These are phyloP conservation scores for Garra rufa DNA, from an alignment of 2,113 vertebrate species.

Conservation along the genomic window DNA sequence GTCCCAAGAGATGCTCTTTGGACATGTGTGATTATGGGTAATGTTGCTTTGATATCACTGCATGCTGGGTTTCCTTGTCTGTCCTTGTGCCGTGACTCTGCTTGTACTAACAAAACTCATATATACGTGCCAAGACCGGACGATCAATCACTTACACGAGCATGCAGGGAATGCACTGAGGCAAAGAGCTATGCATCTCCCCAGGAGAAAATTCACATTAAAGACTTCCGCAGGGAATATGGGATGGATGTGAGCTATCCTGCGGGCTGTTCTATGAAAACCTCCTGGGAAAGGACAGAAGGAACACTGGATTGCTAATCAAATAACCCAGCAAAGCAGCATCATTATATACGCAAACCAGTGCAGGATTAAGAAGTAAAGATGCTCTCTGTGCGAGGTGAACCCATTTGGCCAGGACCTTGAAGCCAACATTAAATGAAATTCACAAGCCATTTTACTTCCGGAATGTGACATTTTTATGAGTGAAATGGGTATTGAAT, in stretches of 20 bases:
- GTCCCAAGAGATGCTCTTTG: slow-evolving; percentile 10
- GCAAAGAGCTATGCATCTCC: neutral
- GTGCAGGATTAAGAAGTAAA: neutral
- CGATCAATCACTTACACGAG: neutral
- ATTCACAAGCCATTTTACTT: neutral
- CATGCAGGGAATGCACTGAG: neutral
- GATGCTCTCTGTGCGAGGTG: neutral
- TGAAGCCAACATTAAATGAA: neutral
- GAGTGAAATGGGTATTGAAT: neutral
- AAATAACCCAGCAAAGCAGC: slow-evolving; percentile 21
- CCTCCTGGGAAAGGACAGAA: neutral
- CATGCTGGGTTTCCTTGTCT: slow-evolving; percentile 1
- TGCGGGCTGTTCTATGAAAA: slow-evolving; percentile 15
- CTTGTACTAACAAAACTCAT: neutral
- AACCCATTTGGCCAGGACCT: slow-evolving; percentile 23
- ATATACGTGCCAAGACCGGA: neutral
- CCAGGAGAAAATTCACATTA: slow-evolving; percentile 10
- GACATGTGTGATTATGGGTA: slow-evolving; percentile 27
- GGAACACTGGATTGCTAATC: neutral
- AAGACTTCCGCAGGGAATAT: slow-evolving; percentile 9
- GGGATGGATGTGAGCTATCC: neutral
- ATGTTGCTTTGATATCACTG: slow-evolving; percentile 37
- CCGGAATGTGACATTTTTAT: neutral
- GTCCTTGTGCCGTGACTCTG: neutral
- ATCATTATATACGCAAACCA: slow-evolving; percentile 18